Percentiles rank a stretch among this genome's conserved stretches.
Evolutionary conservation across 2,113 vertebrate species (phyloP).

Genomic region (Gambusia holbrooki): DNA sequence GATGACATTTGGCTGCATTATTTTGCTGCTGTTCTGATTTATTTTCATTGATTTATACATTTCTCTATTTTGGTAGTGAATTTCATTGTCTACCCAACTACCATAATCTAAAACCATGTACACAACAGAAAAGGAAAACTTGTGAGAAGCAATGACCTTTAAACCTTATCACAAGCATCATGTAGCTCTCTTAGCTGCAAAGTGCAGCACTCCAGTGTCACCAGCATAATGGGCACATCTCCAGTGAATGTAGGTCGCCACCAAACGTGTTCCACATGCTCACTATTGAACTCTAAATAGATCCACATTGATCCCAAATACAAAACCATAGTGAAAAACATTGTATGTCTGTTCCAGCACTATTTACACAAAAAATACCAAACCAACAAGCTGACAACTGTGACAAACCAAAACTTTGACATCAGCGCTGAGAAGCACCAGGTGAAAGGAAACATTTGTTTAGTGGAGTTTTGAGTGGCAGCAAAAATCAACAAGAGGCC

Average conservation of each 20-base stretch:
- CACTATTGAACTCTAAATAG: constrained; percentile 18
- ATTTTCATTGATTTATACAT: neutral
- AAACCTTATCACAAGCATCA: constrained; percentile 4
- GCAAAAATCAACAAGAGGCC: neutral
- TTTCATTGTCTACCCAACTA: neutral
- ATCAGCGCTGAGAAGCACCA: neutral
- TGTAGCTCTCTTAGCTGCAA: neutral
- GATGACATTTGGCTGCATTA: neutral
- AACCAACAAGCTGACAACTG: constrained; percentile 4
- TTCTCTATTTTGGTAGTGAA: neutral
- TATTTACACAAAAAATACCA: constrained; percentile 3
- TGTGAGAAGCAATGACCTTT: neutral
- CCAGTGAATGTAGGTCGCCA: constrained; percentile 52
- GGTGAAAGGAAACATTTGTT: neutral
- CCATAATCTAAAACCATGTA: neutral
- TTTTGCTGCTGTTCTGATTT: neutral
- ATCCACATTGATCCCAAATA: constrained; percentile 36
- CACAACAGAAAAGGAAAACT: neutral
- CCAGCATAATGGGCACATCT: constrained; percentile 25
- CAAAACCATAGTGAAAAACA: constrained; percentile 1
- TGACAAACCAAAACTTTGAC: neutral
- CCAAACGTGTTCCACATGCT: constrained; percentile 20
- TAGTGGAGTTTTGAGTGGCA: neutral
- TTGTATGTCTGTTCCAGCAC: neutral
- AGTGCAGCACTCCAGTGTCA: constrained; percentile 14